Percentiles rank a stretch among this genome's conserved stretches.
Conservation (phyloP, 2,113 vertebrate species). For the Pygoscelis adeliae region DNA sequence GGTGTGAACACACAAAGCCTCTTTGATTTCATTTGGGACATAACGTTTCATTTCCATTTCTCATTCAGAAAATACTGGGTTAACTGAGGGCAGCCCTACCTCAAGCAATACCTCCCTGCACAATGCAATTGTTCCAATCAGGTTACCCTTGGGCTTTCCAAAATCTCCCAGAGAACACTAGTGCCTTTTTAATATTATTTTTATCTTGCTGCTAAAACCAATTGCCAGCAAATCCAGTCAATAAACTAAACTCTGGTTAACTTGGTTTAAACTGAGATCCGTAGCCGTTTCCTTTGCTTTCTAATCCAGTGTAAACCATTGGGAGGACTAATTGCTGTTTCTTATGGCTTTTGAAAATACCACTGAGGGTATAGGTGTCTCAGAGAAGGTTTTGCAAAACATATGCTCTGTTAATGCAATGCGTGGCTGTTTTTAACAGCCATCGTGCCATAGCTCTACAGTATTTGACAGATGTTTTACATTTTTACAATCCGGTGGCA, state of each 20-base stretch:
- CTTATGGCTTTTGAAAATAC: not conserved
- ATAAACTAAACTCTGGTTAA: not conserved
- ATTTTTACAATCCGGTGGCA: not conserved
- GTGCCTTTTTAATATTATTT: not conserved
- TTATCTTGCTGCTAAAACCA: not conserved
- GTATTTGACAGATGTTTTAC: not conserved
- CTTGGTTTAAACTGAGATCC: not conserved
- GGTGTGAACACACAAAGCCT: not conserved
- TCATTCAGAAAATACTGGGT: not conserved
- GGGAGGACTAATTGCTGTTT: not conserved
- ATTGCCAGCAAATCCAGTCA: not conserved
- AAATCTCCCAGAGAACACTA: not conserved
- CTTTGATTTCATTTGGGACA: not conserved
- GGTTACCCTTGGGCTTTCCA: not conserved
- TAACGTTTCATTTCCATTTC: not conserved
- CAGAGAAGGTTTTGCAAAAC: not conserved
- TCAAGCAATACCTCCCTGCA: not conserved
- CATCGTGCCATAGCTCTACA: not conserved
- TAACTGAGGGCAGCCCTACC: not conserved
- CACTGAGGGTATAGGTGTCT: not conserved
- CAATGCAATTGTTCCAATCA: not conserved
- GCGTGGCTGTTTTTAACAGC: not conserved
- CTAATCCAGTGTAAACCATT: not conserved
- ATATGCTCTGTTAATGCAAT: not conserved
- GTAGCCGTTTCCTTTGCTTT: not conserved